Evolutionary conservation across 2,797 vertebrate genomes (phyloP).

Genomic region (Myotis myotis): DNA sequence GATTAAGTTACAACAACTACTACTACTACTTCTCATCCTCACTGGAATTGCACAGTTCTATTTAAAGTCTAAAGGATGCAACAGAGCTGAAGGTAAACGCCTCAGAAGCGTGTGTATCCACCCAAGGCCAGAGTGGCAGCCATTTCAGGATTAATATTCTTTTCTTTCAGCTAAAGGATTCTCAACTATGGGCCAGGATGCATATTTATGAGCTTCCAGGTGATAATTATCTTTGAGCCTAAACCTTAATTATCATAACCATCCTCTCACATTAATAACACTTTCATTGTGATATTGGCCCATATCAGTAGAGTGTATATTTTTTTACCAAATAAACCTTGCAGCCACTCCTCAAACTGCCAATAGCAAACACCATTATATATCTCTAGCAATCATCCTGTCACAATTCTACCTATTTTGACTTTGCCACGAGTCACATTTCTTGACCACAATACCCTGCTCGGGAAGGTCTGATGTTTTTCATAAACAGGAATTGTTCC

Average conservation of each 20-base stretch:
- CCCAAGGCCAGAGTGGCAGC: not conserved
- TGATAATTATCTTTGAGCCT: not conserved
- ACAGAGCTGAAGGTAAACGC: not conserved
- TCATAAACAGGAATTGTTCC: not conserved
- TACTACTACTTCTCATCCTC: not conserved
- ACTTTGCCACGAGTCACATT: not conserved
- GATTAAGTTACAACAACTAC: not conserved
- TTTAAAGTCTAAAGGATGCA: not conserved
- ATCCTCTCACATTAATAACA: not conserved
- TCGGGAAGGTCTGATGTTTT: not conserved
- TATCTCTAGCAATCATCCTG: not conserved
- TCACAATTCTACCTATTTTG: not conserved
- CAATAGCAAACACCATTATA: not conserved
- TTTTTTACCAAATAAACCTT: not conserved
- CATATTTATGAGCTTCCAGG: not conserved
- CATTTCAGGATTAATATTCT: not conserved
- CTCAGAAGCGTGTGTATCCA: not conserved
- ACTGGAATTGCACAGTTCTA: not conserved
- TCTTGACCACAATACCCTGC: not conserved
- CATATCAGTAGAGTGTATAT: not conserved
- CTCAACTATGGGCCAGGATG: not conserved
- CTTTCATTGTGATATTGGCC: not conserved
- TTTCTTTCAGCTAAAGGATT: constrained; percentile 6
- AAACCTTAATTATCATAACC: constrained; percentile 1
- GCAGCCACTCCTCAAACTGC: not conserved